These are phyloP conservation scores for Callocephalon fimbriatum DNA, from an alignment of 2,113 vertebrate genomes.

Conservation along the genomic window DNA sequence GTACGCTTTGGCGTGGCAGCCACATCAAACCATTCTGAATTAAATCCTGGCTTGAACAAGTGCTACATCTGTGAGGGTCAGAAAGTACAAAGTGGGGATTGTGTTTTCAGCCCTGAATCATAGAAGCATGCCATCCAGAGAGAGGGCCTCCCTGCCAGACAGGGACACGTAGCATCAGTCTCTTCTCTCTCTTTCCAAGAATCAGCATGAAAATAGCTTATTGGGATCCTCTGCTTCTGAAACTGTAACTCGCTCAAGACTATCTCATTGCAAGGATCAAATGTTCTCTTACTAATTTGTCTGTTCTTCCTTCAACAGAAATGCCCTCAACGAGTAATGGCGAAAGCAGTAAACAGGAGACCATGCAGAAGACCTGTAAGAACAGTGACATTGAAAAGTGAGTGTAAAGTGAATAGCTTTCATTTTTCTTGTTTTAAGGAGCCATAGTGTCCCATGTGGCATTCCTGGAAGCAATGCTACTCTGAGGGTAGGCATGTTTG, in stretches of 20 bases:
- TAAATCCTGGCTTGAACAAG: not conserved
- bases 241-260: not conserved
- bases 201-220: not conserved
- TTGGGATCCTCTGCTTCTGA: not conserved
- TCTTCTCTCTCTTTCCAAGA: not conserved
- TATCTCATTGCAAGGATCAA: not conserved
- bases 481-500: not conserved
- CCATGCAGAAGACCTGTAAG: slow-evolving; percentile 96
- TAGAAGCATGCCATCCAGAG: not conserved
- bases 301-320: slow-evolving; percentile 76
- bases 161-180: not conserved
- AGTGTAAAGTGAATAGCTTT: slow-evolving; percentile 60
- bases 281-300: not conserved
- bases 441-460: not conserved
- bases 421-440: not conserved
- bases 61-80: not conserved
- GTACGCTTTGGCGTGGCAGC: rapidly evolving
- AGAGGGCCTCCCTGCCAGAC: not conserved
- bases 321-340: slow-evolving; percentile 99
- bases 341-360: slow-evolving; percentile 94
- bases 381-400: slow-evolving; percentile 99
- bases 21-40: not conserved
- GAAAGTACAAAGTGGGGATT: not conserved
- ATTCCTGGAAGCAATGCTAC: not conserved
- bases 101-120: not conserved